Conservation (phyloP, 2,797 vertebrate species). For the Syngnathus acus region DNA sequence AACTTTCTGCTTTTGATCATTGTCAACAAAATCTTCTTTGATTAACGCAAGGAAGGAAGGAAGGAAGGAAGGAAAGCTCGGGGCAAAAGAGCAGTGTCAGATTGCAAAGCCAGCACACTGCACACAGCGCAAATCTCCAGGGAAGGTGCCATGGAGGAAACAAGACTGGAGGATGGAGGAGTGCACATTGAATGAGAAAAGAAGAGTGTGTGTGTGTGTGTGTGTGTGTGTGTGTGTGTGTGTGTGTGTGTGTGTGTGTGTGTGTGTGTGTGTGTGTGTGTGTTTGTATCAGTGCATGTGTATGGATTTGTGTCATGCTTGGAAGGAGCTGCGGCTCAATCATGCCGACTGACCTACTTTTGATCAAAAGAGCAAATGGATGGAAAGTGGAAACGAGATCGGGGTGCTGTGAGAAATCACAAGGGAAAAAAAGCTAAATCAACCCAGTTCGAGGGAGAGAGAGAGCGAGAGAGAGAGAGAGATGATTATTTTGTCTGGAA, state of each 20-base stretch:
- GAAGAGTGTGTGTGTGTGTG: background rate
- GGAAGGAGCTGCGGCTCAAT: slow-evolving; percentile 50
- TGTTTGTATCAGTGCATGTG: background rate
- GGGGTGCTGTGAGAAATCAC: background rate
- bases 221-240: slow-evolving; percentile 27
- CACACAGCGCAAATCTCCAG: slow-evolving; percentile 15
- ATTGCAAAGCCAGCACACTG: slow-evolving; percentile 25
- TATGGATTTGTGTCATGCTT: slow-evolving; percentile 42
- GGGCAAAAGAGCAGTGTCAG: slow-evolving; percentile 31
- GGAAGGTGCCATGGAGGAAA: slow-evolving; percentile 39
- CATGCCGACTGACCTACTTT: slow-evolving; percentile 72
- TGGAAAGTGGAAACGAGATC: slow-evolving; percentile 16
- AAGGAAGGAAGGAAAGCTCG: slow-evolving; percentile 1
- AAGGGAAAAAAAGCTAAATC: background rate
- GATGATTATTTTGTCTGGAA: background rate
- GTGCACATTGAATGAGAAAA: slow-evolving; percentile 5
- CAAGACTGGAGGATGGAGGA: slow-evolving; percentile 17
- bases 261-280: slow-evolving; percentile 20
- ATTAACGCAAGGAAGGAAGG: background rate
- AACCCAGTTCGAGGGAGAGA: background rate
- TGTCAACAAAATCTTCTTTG: slow-evolving; percentile 17
- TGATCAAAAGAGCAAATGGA: slow-evolving; percentile 27
- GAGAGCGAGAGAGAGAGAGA: background rate
- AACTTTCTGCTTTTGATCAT: slow-evolving; percentile 6
- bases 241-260: slow-evolving; percentile 6